Evolutionary conservation across 1,140 invertebrate species (phyloP), one percentile per base, ranked within the genome.

Genomic region (Caenorhabditis brenneri): DNA sequence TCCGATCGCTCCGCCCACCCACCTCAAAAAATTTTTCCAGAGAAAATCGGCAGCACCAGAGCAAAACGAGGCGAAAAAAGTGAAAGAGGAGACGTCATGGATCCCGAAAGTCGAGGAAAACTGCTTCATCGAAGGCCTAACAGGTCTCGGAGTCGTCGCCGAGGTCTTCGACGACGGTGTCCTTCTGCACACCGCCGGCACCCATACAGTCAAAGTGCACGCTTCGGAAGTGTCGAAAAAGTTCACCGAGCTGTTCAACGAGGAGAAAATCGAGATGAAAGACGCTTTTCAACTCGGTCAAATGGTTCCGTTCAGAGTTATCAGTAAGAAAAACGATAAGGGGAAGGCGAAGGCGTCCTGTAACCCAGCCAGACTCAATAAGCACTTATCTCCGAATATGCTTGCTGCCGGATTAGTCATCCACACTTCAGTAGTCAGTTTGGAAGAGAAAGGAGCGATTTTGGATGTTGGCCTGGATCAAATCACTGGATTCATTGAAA

Each of bases 381-480:
- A 42, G 22, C 88, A 90, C 84, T 78, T 89, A 9, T 84, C 86
- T 31, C 84, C 89, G 7, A 79, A 83, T 9, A 51, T 69, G 9
- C 36, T 88, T 15, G 39, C 85, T 10, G 42, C 78, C 4, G 87
- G 85, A n/a, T 39, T 87, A 0, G 90, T 88, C 2, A 48, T 91
- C n/a, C 85, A 87, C 49, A 86, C 86, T 19, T 48, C 84, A 29
- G 80, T 90, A 24, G 27, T 80, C 24, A 90, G 87, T 51, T 82
- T 89, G 16, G 89, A 90, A 82, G 89, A 91, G 39, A 90, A 90
- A 86, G 88, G 88, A 42, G 87, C 84, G 31, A 82, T 89, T 33
- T 48, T 89, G 19, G 86, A 90, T 84, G 46, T 89, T 74, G 88
- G 88, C 29, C 33, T 88, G 6, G 58, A 82, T 46, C 60, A 81